Conservation (phyloP, 2,797 vertebrate genomes). For the Rhabdophis nuchalis region DNA sequence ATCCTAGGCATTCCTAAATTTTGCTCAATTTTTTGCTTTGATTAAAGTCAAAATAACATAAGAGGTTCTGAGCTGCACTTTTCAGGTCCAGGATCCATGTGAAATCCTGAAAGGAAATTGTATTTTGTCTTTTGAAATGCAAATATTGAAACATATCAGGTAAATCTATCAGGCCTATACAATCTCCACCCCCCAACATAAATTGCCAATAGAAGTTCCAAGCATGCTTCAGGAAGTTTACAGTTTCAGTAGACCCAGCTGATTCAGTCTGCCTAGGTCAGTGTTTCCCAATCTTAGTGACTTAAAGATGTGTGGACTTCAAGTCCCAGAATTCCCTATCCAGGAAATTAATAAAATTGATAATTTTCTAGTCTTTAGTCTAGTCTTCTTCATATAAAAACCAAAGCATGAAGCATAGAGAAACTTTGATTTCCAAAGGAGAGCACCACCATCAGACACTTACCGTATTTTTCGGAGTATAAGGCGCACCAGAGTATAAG, state of each 20-base stretch:
- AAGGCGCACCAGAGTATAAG: too few relatives aligned
- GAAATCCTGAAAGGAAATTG: not conserved
- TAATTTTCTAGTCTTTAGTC: too few relatives aligned
- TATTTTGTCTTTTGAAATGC: not conserved
- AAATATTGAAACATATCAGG: not conserved
- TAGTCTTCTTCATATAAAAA: rapidly evolving
- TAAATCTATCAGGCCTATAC: constrained; percentile 16
- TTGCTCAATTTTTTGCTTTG: not conserved
- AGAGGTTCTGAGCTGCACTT: not conserved
- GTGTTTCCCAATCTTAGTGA: not conserved
- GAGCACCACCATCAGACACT: not conserved
- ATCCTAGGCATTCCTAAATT: not conserved
- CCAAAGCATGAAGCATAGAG: not conserved
- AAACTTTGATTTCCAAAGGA: not conserved
- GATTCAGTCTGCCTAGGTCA: constrained; percentile 1
- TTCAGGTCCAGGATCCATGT: not conserved
- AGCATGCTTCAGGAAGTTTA: constrained; percentile 18
- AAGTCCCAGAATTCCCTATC: not conserved
- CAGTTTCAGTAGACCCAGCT: constrained; percentile 1
- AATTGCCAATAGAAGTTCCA: constrained; percentile 12
- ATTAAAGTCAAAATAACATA: not conserved
- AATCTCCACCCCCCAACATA: not conserved
- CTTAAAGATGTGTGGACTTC: not conserved
- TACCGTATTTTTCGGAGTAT: too few relatives aligned
- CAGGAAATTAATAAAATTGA: not conserved